Evolutionary conservation across 1,140 invertebrate species (phyloP).

Genomic region (Drosophila pandora): DNA sequence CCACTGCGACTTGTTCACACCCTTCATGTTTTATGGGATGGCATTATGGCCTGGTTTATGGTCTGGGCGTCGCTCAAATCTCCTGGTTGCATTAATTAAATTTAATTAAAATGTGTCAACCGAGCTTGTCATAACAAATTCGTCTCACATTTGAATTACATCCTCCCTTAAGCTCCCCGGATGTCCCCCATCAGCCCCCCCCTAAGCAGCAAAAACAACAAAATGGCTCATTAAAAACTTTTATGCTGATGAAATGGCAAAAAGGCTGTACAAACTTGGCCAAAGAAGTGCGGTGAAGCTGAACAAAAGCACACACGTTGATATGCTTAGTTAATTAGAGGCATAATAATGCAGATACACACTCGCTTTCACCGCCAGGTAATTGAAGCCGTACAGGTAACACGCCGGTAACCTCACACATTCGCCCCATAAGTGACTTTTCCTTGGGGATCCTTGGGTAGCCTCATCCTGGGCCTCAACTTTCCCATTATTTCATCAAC

Average conservation of each 20-base stretch:
- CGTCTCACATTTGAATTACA: constrained; percentile 50
- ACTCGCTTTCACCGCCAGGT: constrained; percentile 8
- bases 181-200: not conserved
- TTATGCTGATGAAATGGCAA: constrained; percentile 75
- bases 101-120: constrained; percentile 82
- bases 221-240: constrained; percentile 82
- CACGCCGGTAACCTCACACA: constrained; percentile 4
- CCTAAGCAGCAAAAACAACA: constrained; percentile 34
- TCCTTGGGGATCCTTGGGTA: not conserved
- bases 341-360: constrained; percentile 62
- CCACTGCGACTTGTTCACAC: constrained; percentile 1
- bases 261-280: constrained; percentile 50
- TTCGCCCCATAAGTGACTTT: constrained; percentile 34
- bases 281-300: constrained; percentile 32
- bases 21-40: constrained; percentile 27
- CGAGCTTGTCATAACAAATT: constrained; percentile 80
- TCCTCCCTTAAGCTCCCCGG: not conserved
- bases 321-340: constrained; percentile 65
- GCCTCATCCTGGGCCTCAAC: not conserved
- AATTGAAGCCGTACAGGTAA: constrained; percentile 28
- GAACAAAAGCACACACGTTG: not conserved
- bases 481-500: constrained; percentile 17
- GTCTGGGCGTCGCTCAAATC: constrained; percentile 11
- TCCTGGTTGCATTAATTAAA: constrained; percentile 75
- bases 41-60: constrained; percentile 37